These are phyloP conservation scores for Drosophila bunnanda DNA, from an alignment of 2,888 invertebrate genomes.

Conservation along the genomic window DNA sequence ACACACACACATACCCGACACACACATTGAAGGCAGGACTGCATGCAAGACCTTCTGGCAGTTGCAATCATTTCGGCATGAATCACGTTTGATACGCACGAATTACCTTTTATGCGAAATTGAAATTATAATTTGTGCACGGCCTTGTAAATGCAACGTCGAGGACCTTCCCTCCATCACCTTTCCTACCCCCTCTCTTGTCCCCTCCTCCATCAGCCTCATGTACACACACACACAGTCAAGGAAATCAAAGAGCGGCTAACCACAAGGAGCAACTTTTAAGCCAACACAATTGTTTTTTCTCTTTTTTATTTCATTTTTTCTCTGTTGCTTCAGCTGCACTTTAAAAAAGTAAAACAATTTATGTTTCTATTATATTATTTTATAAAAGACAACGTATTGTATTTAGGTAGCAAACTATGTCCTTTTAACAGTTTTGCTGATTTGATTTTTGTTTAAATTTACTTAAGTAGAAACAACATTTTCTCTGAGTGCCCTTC, in stretches of 20 bases:
- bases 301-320: conserved; percentile 13
- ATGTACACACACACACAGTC: conserved; percentile 3
- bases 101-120: conserved; percentile 83
- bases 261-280: conserved; percentile 67
- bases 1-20: background rate
- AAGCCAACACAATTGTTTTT: conserved; percentile 37
- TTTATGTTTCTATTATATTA: background rate
- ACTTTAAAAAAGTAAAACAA: background rate
- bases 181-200: background rate
- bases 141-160: conserved; percentile 58
- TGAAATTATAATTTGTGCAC: conserved; percentile 83
- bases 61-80: conserved; percentile 82
- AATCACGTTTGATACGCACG: conserved; percentile 84
- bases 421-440: background rate
- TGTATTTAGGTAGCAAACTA: background rate
- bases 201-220: background rate
- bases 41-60: conserved; percentile 67
- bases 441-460: background rate
- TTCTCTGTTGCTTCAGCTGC: conserved; percentile 7
- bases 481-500: conserved; percentile 11
- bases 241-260: conserved; percentile 56
- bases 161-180: conserved; percentile 5
- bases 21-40: conserved; percentile 16
- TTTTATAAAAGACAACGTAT: background rate
- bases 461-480: accelerated